Base-by-base conservation (phyloP, 2,113 vertebrate genomes). In the Solea senegalensis region DNA sequence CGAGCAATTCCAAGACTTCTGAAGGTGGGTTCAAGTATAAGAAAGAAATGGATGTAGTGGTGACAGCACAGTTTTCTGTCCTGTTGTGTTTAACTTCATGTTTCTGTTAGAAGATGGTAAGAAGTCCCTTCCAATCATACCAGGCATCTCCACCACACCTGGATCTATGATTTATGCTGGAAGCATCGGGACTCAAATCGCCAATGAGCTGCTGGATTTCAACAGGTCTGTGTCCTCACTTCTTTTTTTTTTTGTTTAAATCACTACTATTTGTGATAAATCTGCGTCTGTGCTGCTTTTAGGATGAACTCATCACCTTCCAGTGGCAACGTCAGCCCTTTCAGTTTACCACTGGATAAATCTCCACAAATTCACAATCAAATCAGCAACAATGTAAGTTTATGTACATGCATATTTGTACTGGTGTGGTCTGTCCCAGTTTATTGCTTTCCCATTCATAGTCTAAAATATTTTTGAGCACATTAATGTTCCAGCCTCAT, bases 271-370 rank as follows among this genome's bases (percentile, higher is more conserved):
- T 52, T 40, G 16, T 27, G 41, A 2, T 15, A n/a, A 39, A 15
- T 54, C 5, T 77, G 2, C 74, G 40, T 72, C 49, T 69, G 69
- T 60, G 12, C 68, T 48, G 10, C 27, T 82, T 66, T 68, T 83
- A 98, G 96, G 92, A 93, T 95, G 61, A 95, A 93, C 85, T 94
- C 94, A 6, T 95, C 95, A 41, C 94, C 96, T n/a, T 94, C 94
- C 77, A 92, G 94, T 75, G 93, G 90, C 49, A 94, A 93, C 8
- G 88, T 88, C 78, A 96, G 94, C 81, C 95, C 96, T 0, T 94
- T 94, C 82, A 94, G 90, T 66, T 68, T 93, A 53, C 83, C 90
- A 60, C 87, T 92, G 85, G 95, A 93, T 53, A 96, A 95, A 78
- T 94, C 93, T 80, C 91, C 90, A 64, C 85, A 89, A 71, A 84